Percentiles rank a stretch among this genome's conserved stretches.
Evolutionary conservation across 1,140 invertebrate species (phyloP).

Genomic region (Psilanteris sp.): DNA sequence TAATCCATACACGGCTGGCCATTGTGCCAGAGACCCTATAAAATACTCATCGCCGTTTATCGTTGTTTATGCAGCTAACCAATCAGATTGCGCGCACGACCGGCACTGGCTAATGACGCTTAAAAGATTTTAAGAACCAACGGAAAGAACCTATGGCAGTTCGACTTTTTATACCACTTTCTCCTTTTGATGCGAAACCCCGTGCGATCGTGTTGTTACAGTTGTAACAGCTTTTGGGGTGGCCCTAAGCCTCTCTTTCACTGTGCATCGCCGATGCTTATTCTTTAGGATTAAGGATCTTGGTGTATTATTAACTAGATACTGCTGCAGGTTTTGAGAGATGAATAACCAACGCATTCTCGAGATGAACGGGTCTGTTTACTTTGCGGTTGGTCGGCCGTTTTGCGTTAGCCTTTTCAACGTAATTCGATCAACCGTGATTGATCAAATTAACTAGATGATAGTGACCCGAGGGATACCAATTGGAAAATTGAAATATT

Average conservation of each 20-base stretch:
- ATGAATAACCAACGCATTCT: slow-evolving; percentile 37
- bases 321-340: slow-evolving; percentile 64
- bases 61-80: slow-evolving; percentile 75
- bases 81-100: slow-evolving; percentile 63
- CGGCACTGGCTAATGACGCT: slow-evolving; percentile 66
- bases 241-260: slow-evolving; percentile 52
- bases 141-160: slow-evolving; percentile 68
- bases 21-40: slow-evolving; percentile 76
- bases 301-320: slow-evolving; percentile 72
- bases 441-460: slow-evolving; percentile 35
- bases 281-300: slow-evolving; percentile 64
- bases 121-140: slow-evolving; percentile 64
- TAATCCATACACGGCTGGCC: slow-evolving; percentile 69
- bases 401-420: slow-evolving; percentile 36
- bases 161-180: slow-evolving; percentile 66
- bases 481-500: no score
- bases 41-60: slow-evolving; percentile 80
- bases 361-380: slow-evolving; percentile 37
- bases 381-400: slow-evolving; percentile 32
- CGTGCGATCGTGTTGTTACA: slow-evolving; percentile 74
- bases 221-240: slow-evolving; percentile 65
- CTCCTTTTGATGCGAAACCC: slow-evolving; percentile 49
- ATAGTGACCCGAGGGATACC: no score
- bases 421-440: slow-evolving; percentile 18
- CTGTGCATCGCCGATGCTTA: slow-evolving; percentile 43